These are phyloP conservation scores for Hartigia nigra DNA, from an alignment of 2,888 invertebrate species.

Conservation along the genomic window DNA sequence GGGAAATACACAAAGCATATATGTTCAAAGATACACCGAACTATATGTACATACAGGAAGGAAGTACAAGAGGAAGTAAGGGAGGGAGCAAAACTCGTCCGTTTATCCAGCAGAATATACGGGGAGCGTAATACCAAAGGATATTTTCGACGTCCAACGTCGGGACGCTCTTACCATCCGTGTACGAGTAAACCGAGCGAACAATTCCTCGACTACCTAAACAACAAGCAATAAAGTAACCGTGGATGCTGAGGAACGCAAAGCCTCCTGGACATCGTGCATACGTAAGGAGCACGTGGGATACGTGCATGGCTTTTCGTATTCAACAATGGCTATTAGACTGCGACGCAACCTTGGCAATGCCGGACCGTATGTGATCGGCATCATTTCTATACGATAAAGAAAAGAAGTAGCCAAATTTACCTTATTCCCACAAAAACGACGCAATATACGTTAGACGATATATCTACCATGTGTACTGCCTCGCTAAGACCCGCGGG, in stretches of 20 bases:
- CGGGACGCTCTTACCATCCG: not conserved
- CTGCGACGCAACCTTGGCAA: constrained; percentile 36
- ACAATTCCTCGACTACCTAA: not conserved
- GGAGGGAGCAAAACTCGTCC: not conserved
- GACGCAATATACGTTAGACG: not conserved
- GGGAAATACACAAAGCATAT: not conserved
- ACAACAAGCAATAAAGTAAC: constrained; percentile 1
- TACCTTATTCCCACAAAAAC: not conserved
- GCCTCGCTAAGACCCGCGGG: not conserved
- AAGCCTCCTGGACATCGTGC: constrained; percentile 22
- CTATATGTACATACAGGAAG: not conserved
- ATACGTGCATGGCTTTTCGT: constrained; percentile 38
- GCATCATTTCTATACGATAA: not conserved
- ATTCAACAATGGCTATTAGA: constrained; percentile 25
- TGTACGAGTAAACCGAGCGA: not conserved
- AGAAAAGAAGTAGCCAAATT: not conserved
- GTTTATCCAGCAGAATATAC: not conserved
- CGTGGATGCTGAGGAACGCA: constrained; percentile 12
- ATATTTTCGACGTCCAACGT: not conserved
- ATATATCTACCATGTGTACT: not conserved
- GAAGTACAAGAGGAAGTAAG: not conserved
- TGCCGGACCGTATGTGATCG: constrained; percentile 22
- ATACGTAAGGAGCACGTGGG: constrained; percentile 33
- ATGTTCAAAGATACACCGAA: too few relatives aligned
- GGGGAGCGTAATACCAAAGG: not conserved